phyloP scores from a whole-genome alignment of 2,797 vertebrate genomes.

The Siniperca scherzeri region DNA sequence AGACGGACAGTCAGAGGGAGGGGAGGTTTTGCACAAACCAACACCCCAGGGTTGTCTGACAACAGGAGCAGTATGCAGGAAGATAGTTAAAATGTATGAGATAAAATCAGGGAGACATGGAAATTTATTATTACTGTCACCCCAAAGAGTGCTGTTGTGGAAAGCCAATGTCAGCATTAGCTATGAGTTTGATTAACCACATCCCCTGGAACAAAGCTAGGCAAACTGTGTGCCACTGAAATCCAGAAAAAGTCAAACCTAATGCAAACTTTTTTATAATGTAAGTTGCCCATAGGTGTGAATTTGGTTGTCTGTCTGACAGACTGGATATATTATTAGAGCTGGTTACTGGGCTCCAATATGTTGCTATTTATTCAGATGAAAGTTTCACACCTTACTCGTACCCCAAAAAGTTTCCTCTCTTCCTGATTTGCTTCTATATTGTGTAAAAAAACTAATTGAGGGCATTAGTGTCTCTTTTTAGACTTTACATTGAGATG shows the following conservation, averaged over 20 bases:
- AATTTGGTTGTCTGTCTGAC: not conserved
- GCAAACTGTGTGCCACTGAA: constrained; percentile 35
- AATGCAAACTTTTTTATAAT: not conserved
- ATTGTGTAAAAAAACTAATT: not conserved
- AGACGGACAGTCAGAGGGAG: constrained; percentile 39
- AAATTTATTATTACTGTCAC: constrained; percentile 64
- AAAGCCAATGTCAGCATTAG: constrained; percentile 67
- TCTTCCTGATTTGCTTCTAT: not conserved
- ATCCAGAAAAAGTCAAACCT: constrained; percentile 22
- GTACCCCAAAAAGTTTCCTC: not conserved
- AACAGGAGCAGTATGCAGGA: constrained; percentile 31
- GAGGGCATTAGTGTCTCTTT: not conserved
- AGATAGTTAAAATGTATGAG: constrained; percentile 58
- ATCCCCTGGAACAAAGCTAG: constrained; percentile 48
- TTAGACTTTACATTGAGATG: not conserved
- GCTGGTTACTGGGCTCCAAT: not conserved
- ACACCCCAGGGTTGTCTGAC: constrained; percentile 66
- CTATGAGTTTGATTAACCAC: constrained; percentile 65
- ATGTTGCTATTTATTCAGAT: not conserved
- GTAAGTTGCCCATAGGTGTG: not conserved
- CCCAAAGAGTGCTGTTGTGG: constrained; percentile 61
- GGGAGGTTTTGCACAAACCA: constrained; percentile 58
- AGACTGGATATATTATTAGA: not conserved
- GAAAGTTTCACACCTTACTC: not conserved
- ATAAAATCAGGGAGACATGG: constrained; percentile 65